Evolutionary conservation across 2,888 invertebrate species (phyloP).

Genomic region (Aplocera efformata): DNA sequence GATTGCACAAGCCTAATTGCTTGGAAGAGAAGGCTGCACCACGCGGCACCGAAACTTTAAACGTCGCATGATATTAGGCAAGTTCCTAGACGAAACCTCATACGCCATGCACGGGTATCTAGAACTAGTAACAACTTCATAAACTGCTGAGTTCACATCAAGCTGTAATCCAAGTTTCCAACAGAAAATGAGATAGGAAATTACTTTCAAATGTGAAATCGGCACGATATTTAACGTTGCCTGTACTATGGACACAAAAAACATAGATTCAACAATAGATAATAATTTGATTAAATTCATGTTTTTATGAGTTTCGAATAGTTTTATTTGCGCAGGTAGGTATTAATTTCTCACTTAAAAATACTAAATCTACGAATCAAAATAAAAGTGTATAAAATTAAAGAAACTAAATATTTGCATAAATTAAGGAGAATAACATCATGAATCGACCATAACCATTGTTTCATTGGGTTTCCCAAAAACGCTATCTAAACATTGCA

Average conservation of each 20-base stretch:
- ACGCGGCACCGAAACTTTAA: constrained; percentile 24
- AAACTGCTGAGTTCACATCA: constrained; percentile 8
- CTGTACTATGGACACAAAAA: background rate
- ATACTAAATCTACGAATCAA: no score
- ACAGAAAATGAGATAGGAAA: constrained; percentile 1
- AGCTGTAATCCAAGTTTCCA: constrained; percentile 8
- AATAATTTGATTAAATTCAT: no score
- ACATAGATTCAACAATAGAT: no score
- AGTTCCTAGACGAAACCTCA: constrained; percentile 12
- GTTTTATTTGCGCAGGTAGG: no score
- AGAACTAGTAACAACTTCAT: constrained; percentile 7
- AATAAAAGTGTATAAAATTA: no score
- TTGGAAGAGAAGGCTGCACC: constrained; percentile 11
- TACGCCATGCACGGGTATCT: constrained; percentile 6
- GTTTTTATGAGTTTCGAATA: no score
- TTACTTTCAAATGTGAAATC: background rate
- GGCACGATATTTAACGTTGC: background rate
- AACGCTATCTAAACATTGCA: no score
- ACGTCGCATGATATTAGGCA: constrained; percentile 27
- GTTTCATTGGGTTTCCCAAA: no score
- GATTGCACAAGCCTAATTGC: constrained; percentile 4
- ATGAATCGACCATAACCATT: no score
- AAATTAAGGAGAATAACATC: no score
- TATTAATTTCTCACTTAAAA: no score
- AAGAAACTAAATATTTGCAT: no score